Evolutionary conservation across 2,113 vertebrate species (phyloP).

Genomic region (Leptobrachium leishanense): DNA sequence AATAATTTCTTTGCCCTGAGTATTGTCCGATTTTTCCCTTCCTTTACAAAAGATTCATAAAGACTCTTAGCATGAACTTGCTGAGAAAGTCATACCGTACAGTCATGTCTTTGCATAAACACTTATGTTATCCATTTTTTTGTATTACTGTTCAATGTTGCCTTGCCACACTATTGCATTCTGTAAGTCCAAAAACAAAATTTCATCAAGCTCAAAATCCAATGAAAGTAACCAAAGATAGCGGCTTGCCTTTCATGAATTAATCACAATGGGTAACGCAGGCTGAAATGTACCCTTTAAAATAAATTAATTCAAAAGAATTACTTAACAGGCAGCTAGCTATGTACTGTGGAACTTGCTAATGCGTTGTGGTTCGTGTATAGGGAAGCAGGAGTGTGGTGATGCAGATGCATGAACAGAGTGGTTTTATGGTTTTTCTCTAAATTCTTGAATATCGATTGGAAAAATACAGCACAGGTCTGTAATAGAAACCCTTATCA

Average conservation of each 20-base stretch:
- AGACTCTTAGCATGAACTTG: constrained; percentile 42
- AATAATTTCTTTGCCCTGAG: not conserved
- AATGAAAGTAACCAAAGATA: constrained; percentile 27
- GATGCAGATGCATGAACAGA: constrained; percentile 8
- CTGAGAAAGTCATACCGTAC: constrained; percentile 18
- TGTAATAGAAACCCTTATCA: constrained; percentile 9
- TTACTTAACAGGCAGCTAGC: constrained; percentile 7
- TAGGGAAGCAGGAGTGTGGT: constrained; percentile 1
- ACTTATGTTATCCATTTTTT: constrained; percentile 29
- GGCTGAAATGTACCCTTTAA: not conserved
- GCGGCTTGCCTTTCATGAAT: constrained; percentile 3
- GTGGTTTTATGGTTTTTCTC: constrained; percentile 14
- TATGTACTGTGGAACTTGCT: not conserved
- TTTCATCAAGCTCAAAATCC: constrained; percentile 5
- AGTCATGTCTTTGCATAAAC: constrained; percentile 23
- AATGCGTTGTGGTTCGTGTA: constrained; percentile 12
- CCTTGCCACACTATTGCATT: constrained; percentile 13
- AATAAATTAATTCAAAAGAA: not conserved
- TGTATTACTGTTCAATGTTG: constrained; percentile 25
- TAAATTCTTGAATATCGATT: constrained; percentile 10
- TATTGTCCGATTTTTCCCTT: constrained; percentile 12
- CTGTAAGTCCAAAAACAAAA: constrained; percentile 10
- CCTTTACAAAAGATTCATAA: constrained; percentile 18
- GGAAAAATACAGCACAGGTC: constrained; percentile 4
- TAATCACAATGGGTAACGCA: not conserved